Conservation (phyloP, 2,888 invertebrate genomes). For the Dugesia japonica region DNA sequence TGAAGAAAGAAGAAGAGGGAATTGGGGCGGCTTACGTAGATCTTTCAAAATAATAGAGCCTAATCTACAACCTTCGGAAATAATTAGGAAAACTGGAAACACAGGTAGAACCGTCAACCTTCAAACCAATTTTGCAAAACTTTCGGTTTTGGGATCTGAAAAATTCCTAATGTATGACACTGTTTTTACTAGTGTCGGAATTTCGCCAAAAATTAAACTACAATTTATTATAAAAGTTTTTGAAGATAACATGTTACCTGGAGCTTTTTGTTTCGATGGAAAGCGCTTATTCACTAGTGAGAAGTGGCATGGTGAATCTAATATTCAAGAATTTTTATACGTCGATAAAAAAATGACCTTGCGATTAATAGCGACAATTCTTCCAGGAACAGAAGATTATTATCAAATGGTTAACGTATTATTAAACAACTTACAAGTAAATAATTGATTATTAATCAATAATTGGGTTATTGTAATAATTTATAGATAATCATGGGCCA, state of each 20-base stretch:
- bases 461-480: too few relatives aligned
- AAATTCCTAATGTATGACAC: background rate
- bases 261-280: background rate
- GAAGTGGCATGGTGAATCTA: background rate
- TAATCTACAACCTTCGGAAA: background rate
- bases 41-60: slow-evolving; percentile 13
- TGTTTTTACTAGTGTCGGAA: background rate
- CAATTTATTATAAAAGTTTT: background rate
- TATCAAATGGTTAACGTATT: slow-evolving; percentile 29
- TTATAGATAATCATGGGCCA: slow-evolving; percentile 24
- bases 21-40: slow-evolving; percentile 17
- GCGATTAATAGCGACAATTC: background rate
- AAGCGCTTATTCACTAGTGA: background rate
- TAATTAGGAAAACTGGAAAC: slow-evolving; percentile 22
- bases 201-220: background rate
- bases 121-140: slow-evolving; percentile 8
- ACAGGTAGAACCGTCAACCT: background rate
- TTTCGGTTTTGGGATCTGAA: background rate
- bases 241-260: background rate
- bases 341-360: background rate
- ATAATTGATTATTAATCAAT: too few relatives aligned
- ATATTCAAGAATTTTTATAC: background rate
- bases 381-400: slow-evolving; percentile 20
- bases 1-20: background rate
- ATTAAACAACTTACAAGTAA: slow-evolving; percentile 24